Base-by-base conservation (phyloP, 1,140 invertebrate species). In the Watersipora subatra region DNA sequence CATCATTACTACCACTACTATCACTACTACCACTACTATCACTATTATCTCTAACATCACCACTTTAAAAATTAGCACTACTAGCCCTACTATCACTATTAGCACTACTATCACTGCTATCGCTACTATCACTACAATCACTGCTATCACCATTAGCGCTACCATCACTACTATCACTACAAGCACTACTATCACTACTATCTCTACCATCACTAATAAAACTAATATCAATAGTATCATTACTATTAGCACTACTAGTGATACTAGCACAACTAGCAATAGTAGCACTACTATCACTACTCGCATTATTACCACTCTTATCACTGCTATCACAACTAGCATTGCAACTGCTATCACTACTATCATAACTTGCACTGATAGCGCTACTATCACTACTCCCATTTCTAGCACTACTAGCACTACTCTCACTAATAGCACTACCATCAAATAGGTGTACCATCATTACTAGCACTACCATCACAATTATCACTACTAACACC, bases 61-160 rank as follows among this genome's bases (percentile, higher is more conserved):
- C 22, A 22, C 64, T 24, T 64, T 20, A 24, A 64, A n/a, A 24
- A 65, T 61, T 64, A 65, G 62, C 27, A 24, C 61, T 65, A 29
- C 61, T 65, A 26, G 62, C 64, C 64, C 61, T 28, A 64, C 61
- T 64, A 64, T 61, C 58, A 64, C 64, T 64, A 64, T 19, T 64
- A 65, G 62, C 64, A 64, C 61, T 65, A 64, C 64, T 64, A 65
- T 61, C 27, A 65, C 62, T 64, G n/a, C 64, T 65, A 64, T 20
- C 19, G 34, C 61, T 26, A 65, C 62, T 65, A 65, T 27, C 25
- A 27, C 61, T 64, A 65, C 64, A 25, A 64, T 22, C 30, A 20
- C 64, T 65, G 64, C 64, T 66, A 65, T 20, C 26, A 28, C 27
- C 20, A 66, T 29, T 65, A 66, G 2, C 28, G 34, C 63, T n/a